Conservation (phyloP, 1,140 invertebrate genomes). For the Drosophila miranda region DNA sequence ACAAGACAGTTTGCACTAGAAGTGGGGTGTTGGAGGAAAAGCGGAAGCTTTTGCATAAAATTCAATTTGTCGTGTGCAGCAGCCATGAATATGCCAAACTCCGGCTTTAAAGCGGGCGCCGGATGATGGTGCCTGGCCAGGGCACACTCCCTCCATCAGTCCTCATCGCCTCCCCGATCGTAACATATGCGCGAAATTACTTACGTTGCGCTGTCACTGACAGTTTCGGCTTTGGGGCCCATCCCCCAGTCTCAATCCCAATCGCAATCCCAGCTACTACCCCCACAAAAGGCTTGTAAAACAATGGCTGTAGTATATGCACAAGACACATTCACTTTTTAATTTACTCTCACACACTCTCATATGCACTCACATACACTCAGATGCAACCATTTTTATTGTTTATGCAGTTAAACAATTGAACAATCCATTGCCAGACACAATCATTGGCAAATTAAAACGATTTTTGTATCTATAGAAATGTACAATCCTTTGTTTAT, state of each 20-base stretch:
- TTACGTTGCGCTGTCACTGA: slow-evolving; percentile 63
- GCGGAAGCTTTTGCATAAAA: slow-evolving; percentile 74
- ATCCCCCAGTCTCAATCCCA: neutral
- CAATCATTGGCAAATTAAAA: slow-evolving; percentile 47
- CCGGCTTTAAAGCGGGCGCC: slow-evolving; percentile 50
- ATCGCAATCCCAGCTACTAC: slow-evolving; percentile 16
- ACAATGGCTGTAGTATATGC: slow-evolving; percentile 57
- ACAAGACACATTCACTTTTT: slow-evolving; percentile 64
- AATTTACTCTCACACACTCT: slow-evolving; percentile 35
- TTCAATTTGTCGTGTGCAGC: slow-evolving; percentile 80
- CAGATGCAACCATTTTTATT: slow-evolving; percentile 27
- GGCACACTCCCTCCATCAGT: slow-evolving; percentile 32
- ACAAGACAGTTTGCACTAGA: slow-evolving; percentile 25
- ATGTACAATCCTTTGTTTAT: slow-evolving; percentile 23
- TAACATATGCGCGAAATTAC: slow-evolving; percentile 80
- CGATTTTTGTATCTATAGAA: slow-evolving; percentile 32
- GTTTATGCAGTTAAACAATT: slow-evolving; percentile 59
- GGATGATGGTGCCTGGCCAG: slow-evolving; percentile 30
- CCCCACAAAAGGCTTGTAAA: slow-evolving; percentile 47
- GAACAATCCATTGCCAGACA: slow-evolving; percentile 35
- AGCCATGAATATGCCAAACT: slow-evolving; percentile 75
- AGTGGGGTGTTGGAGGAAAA: slow-evolving; percentile 9
- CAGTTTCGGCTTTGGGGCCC: slow-evolving; percentile 53
- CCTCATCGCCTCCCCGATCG: slow-evolving; percentile 19
- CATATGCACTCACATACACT: slow-evolving; percentile 8